Conservation (phyloP, 2,797 vertebrate genomes). For the Odontamblyopus rebecca region DNA sequence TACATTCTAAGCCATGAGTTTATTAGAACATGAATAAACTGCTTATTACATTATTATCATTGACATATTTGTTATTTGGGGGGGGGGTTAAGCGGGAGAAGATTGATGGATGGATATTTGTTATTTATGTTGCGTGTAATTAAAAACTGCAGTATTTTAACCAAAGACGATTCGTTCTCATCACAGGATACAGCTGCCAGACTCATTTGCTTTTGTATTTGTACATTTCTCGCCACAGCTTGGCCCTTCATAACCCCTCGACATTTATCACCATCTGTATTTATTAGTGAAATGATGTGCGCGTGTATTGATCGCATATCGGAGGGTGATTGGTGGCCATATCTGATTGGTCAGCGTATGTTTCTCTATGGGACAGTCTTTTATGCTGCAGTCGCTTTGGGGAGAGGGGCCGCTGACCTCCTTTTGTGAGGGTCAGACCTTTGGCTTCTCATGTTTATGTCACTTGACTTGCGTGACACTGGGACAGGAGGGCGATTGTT, state of each 20-base stretch:
- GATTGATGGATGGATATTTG: too few relatives aligned
- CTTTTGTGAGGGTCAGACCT: constrained; percentile 10
- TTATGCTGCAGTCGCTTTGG: background rate
- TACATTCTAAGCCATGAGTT: too few relatives aligned
- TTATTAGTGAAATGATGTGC: background rate
- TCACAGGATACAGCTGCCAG: background rate
- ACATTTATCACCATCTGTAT: background rate
- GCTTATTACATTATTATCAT: too few relatives aligned
- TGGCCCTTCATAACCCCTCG: background rate
- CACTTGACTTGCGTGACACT: constrained; percentile 17
- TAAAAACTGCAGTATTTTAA: too few relatives aligned
- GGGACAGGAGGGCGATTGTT: constrained; percentile 16
- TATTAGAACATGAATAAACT: too few relatives aligned
- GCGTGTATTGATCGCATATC: background rate
- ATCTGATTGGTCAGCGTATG: background rate
- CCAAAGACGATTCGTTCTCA: too few relatives aligned
- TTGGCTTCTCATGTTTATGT: constrained; percentile 20
- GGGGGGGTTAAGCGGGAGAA: too few relatives aligned
- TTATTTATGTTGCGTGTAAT: too few relatives aligned
- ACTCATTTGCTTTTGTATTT: background rate
- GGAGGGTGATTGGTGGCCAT: background rate
- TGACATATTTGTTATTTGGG: too few relatives aligned
- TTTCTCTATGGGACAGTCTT: background rate
- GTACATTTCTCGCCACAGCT: background rate
- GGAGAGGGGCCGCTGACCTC: constrained; percentile 3